Evolutionary conservation across 2,113 vertebrate genomes (phyloP).

Genomic region (Perognathus longimembris): DNA sequence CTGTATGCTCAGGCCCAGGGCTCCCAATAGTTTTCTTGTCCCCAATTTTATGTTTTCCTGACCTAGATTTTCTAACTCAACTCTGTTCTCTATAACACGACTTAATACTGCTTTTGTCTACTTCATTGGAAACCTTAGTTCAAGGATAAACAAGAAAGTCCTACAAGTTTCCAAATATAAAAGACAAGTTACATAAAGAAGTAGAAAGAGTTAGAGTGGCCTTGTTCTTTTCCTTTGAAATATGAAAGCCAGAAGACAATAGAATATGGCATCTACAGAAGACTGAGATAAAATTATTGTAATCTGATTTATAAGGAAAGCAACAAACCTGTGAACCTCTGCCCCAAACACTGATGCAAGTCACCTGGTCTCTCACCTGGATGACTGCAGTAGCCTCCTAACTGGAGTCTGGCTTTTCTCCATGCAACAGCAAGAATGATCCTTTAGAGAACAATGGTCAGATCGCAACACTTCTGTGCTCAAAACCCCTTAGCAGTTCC

Average conservation of each 20-base stretch:
- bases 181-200: conserved; percentile 34
- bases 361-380: background rate
- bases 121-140: conserved; percentile 48
- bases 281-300: conserved; percentile 15
- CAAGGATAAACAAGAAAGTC: conserved; percentile 50
- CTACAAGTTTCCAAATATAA: conserved; percentile 52
- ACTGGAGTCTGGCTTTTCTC: background rate
- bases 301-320: conserved; percentile 20
- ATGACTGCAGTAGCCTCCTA: background rate
- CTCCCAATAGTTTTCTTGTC: conserved; percentile 35
- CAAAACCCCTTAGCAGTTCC: background rate
- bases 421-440: background rate
- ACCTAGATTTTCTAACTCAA: conserved; percentile 54
- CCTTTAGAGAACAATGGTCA: background rate
- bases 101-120: conserved; percentile 31
- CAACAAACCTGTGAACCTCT: background rate
- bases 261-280: background rate
- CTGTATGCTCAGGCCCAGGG: background rate
- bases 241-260: conserved; percentile 22
- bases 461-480: background rate
- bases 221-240: conserved; percentile 57
- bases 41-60: conserved; percentile 56
- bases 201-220: background rate
- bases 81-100: background rate
- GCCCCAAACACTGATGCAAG: background rate